Conservation (phyloP, 2,113 vertebrate genomes). For the Dissostichus mawsoni region DNA sequence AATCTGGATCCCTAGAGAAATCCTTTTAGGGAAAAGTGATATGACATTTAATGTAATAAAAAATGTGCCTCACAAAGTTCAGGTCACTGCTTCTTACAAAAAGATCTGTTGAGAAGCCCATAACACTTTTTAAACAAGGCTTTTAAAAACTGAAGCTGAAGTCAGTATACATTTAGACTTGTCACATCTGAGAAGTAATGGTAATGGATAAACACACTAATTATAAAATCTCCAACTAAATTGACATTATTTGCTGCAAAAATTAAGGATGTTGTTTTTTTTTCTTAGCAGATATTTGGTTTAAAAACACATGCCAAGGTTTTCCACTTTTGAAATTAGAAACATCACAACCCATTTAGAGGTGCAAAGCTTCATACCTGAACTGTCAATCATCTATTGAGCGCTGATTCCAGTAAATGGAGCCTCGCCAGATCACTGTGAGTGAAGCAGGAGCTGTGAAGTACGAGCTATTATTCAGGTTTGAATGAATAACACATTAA, state of each 20-base stretch:
- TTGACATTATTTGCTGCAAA: neutral
- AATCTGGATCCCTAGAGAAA: neutral
- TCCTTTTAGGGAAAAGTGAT: no score
- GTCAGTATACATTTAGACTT: neutral
- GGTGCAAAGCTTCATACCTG: neutral
- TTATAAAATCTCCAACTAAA: neutral
- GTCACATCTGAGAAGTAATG: no score
- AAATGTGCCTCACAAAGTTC: neutral
- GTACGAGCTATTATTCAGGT: neutral
- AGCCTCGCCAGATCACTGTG: neutral
- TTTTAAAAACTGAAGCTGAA: neutral
- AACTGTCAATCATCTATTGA: neutral
- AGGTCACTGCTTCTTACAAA: neutral
- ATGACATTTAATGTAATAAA: no score
- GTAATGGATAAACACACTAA: no score
- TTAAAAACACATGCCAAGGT: neutral
- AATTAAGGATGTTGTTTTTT: neutral
- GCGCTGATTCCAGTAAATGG: neutral
- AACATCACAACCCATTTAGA: neutral
- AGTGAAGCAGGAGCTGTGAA: neutral
- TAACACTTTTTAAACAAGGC: neutral
- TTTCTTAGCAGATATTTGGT: neutral
- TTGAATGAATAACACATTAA: neutral
- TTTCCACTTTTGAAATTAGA: neutral
- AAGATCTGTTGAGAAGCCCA: neutral